Evolutionary conservation across 2,888 invertebrate species (phyloP).

Genomic region (Hirtodrosophila histrioides): DNA sequence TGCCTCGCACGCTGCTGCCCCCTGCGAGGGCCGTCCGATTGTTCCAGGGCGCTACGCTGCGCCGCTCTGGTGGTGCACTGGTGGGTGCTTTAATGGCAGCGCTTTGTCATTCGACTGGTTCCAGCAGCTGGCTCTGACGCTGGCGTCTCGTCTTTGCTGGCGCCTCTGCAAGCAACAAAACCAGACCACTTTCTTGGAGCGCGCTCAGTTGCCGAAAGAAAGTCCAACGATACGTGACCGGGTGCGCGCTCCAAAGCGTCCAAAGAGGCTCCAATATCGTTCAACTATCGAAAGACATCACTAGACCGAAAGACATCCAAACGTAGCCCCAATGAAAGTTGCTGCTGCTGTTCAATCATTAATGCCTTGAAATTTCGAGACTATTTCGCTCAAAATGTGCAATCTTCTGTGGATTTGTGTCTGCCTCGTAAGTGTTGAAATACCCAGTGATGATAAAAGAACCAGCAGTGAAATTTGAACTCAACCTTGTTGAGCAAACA

Average conservation of each 20-base stretch:
- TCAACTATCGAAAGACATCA: slow-evolving; percentile 8
- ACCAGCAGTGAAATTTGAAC: not conserved
- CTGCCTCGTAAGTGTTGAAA: slow-evolving; percentile 62
- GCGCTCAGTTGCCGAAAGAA: slow-evolving; percentile 84
- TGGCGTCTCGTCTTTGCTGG: slow-evolving; percentile 34
- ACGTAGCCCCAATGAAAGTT: slow-evolving; percentile 19
- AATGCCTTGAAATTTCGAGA: slow-evolving; percentile 19
- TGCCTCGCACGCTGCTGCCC: too few relatives aligned
- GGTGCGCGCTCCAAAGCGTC: slow-evolving; percentile 40
- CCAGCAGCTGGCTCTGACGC: slow-evolving; percentile 39
- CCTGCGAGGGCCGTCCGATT: slow-evolving; percentile 45
- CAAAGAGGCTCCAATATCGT: slow-evolving; percentile 22
- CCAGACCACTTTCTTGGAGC: slow-evolving; percentile 83
- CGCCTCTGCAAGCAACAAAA: slow-evolving; percentile 70
- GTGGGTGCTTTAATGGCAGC: slow-evolving; percentile 54
- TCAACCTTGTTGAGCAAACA: too few relatives aligned
- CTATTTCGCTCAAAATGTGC: slow-evolving; percentile 49
- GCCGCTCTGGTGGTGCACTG: slow-evolving; percentile 48
- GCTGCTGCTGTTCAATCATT: slow-evolving; percentile 28
- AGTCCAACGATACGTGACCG: slow-evolving; percentile 79
- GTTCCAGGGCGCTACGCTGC: slow-evolving; percentile 56
- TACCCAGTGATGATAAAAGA: not conserved
- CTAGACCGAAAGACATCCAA: slow-evolving; percentile 22
- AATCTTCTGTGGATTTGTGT: slow-evolving; percentile 47
- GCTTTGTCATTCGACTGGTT: slow-evolving; percentile 66